Evolutionary conservation across 1,140 invertebrate genomes (phyloP).

Genomic region (Callitettix versicolor): DNA sequence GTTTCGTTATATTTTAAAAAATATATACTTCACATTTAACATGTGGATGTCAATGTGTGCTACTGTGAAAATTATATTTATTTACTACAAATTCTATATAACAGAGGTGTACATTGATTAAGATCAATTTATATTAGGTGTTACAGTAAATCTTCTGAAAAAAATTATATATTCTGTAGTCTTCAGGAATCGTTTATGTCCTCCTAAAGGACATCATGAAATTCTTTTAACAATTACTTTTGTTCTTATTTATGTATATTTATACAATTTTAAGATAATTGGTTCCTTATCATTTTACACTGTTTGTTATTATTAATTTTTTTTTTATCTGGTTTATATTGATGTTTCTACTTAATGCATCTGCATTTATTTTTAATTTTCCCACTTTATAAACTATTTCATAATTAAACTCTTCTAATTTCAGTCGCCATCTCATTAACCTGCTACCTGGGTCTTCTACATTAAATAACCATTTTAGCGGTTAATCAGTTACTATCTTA

Average conservation of each 20-base stretch:
- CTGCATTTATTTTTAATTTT: conserved; percentile 29
- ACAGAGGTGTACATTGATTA: too few species aligned
- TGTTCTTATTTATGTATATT: background rate
- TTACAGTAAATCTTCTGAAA: too few species aligned
- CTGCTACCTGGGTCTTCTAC: conserved; percentile 36
- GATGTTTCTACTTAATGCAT: conserved; percentile 28
- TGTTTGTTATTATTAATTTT: background rate
- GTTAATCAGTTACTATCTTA: conserved; percentile 40
- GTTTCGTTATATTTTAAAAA: background rate
- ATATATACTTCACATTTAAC: background rate
- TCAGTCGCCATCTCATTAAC: conserved; percentile 39
- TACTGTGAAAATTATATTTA: too few species aligned
- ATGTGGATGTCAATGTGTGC: conserved; percentile 12
- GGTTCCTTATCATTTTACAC: background rate
- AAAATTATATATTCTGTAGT: too few species aligned
- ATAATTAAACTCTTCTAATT: conserved; percentile 37
- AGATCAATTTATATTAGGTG: too few species aligned
- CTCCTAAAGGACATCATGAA: conserved; percentile 14
- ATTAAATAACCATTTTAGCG: conserved; percentile 36
- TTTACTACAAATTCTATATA: too few species aligned
- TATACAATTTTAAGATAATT: background rate
- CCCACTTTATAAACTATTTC: conserved; percentile 35
- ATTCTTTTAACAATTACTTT: too few species aligned
- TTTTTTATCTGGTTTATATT: background rate
- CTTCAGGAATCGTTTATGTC: conserved; percentile 23